Conservation (phyloP, 2,888 invertebrate species). For the Mythimna pallens region DNA sequence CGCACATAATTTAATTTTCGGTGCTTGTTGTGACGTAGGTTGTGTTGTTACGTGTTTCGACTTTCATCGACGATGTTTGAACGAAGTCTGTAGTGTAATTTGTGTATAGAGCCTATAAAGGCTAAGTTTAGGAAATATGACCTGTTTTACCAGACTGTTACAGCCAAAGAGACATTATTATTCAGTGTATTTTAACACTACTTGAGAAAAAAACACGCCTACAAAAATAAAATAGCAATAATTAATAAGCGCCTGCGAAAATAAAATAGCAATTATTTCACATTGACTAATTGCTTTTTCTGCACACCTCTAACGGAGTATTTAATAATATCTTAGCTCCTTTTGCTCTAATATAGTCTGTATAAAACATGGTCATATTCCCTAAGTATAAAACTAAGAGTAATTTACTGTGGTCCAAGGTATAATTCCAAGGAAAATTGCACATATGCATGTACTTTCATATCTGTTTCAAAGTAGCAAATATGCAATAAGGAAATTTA, state of each 20-base stretch:
- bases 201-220: neutral
- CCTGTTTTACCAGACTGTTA: neutral
- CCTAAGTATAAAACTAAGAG: slow-evolving; percentile 37
- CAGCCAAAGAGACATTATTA: neutral
- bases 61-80: slow-evolving; percentile 66
- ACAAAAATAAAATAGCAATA: too few species aligned
- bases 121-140: slow-evolving; percentile 29
- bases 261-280: slow-evolving; percentile 1
- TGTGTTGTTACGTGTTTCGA: slow-evolving; percentile 72
- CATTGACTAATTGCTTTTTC: neutral
- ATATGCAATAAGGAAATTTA: slow-evolving; percentile 57
- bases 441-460: slow-evolving; percentile 51
- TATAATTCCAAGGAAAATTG: slow-evolving; percentile 51
- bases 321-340: too few species aligned
- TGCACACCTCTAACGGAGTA: neutral
- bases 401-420: slow-evolving; percentile 59
- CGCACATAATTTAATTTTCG: slow-evolving; percentile 74
- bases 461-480: slow-evolving; percentile 49
- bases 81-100: slow-evolving; percentile 60
- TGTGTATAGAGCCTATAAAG: slow-evolving; percentile 31
- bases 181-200: neutral
- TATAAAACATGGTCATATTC: slow-evolving; percentile 25
- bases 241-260: neutral
- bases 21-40: slow-evolving; percentile 79
- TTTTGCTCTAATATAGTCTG: neutral